Evolutionary conservation across 2,797 vertebrate genomes (phyloP).

Genomic region (Hydrocynus forskahlii): DNA sequence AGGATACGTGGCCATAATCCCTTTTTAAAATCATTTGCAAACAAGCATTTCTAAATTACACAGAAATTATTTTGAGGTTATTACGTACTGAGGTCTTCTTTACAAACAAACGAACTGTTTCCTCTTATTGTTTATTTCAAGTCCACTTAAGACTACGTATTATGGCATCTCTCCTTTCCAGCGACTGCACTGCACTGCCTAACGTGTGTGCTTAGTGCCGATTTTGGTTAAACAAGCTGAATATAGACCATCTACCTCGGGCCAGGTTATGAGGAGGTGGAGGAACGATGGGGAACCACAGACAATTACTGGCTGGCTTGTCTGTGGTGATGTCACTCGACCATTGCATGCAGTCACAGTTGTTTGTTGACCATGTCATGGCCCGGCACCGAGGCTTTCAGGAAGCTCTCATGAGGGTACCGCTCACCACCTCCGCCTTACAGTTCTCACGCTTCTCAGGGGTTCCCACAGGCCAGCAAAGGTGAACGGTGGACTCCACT

Average conservation of each 20-base stretch:
- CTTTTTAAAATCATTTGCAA: constrained; percentile 39
- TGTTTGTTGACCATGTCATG: constrained; percentile 50
- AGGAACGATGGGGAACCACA: constrained; percentile 21
- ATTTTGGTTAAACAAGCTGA: constrained; percentile 54
- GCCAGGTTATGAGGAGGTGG: constrained; percentile 49
- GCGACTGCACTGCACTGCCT: constrained; percentile 37
- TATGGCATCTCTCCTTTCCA: constrained; percentile 53
- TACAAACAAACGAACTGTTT: constrained; percentile 48
- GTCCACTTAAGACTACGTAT: constrained; percentile 49
- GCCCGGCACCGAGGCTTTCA: constrained; percentile 27
- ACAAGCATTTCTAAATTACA: constrained; percentile 29
- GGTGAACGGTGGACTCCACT: not conserved
- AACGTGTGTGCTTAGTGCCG: constrained; percentile 43
- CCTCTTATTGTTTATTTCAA: constrained; percentile 53
- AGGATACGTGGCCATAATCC: constrained; percentile 15
- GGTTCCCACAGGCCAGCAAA: constrained; percentile 10
- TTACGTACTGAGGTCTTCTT: constrained; percentile 21
- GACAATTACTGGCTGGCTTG: constrained; percentile 38
- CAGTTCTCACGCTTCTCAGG: constrained; percentile 17
- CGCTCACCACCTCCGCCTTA: constrained; percentile 15
- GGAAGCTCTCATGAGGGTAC: constrained; percentile 27
- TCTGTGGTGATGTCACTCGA: constrained; percentile 43
- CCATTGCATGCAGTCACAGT: constrained; percentile 37
- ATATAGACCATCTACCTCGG: constrained; percentile 52
- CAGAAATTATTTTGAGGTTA: constrained; percentile 43